phyloP scores from a whole-genome alignment of 2,888 invertebrate species.

The Apantesis nais region DNA sequence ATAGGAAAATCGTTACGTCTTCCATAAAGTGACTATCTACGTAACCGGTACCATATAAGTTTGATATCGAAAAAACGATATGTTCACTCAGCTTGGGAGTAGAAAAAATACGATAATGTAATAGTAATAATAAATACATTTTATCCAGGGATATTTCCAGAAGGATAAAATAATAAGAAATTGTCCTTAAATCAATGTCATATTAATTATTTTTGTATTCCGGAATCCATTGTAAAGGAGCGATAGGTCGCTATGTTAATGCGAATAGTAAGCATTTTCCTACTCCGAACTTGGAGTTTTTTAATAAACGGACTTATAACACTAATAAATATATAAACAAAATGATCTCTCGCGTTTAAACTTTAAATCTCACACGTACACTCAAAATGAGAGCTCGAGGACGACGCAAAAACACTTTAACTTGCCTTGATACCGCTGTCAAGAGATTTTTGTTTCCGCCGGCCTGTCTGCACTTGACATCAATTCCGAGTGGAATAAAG shows the following conservation, averaged over 20 bases:
- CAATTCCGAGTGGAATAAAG: constrained; percentile 56
- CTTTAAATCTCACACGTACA: constrained; percentile 31
- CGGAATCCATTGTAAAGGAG: neutral
- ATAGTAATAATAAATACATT: too few species aligned
- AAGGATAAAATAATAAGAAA: too few species aligned
- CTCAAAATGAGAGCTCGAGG: constrained; percentile 21
- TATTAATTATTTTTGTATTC: too few species aligned
- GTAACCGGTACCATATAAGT: too few species aligned
- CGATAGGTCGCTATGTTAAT: neutral
- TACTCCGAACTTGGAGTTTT: neutral
- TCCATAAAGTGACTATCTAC: too few species aligned
- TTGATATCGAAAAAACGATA: too few species aligned
- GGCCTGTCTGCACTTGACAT: constrained; percentile 59
- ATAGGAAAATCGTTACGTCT: too few species aligned
- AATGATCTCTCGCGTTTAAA: constrained; percentile 44
- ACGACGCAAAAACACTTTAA: constrained; percentile 47
- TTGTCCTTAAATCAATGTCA: too few species aligned
- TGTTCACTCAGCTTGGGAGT: too few species aligned
- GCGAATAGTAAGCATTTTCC: neutral
- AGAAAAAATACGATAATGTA: too few species aligned
- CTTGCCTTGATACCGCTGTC: constrained; percentile 47
- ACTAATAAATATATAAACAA: constrained; percentile 39
- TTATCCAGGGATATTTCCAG: too few species aligned
- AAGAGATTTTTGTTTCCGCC: constrained; percentile 52
- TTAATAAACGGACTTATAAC: constrained; percentile 4